Base-by-base conservation (phyloP, 2,797 vertebrate genomes). In the Chaetophractus vellerosus region DNA sequence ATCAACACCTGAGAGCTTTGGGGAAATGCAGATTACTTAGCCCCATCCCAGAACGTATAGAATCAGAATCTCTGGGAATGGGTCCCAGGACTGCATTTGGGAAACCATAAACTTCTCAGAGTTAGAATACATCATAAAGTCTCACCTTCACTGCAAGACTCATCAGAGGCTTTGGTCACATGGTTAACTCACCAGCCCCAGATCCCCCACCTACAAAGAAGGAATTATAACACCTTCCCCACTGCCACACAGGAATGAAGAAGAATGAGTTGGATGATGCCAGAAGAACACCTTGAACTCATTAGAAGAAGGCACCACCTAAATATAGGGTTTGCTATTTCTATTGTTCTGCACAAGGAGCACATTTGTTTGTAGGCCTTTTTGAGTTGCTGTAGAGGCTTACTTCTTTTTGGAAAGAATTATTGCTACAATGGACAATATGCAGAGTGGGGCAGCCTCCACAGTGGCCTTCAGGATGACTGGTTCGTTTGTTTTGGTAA, bases 31-130 rank as follows among this genome's bases (percentile, higher is more conserved):
- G 68, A 78, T 45, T 71, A 63, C 26, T 31, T 31, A 19, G 23
- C 14, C 2, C 5, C 33, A 33, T 31, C 12, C n/a, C 11, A 74
- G 38, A 72, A 66, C 12, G 24, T 88, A 28, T 28, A 24, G 61
- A 94, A 59, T 79, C 50, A 87, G 79, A 75, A 26, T 72, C 68
- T 88, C 48, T 33, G 4, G 26, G 48, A 92, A 21, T 38, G 9
- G 36, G 63, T 6, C 15, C 4, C n/a, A 76, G 19, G 45, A 14
- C 50, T 15, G 1, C 5, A 52, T 3, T 1, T 90, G 72, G 74
- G 55, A 81, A 94, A 84, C 79, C 50, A 66, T 68, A 79, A 91
- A 38, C 61, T 69, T 52, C n/a, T 74, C 50, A 69, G 63, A 72
- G 26, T 83, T 63, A 88, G 33, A 63, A 88, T 57, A 38, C 41